Evolutionary conservation across 2,888 invertebrate genomes (phyloP).

Genomic region (Fragum fragum): DNA sequence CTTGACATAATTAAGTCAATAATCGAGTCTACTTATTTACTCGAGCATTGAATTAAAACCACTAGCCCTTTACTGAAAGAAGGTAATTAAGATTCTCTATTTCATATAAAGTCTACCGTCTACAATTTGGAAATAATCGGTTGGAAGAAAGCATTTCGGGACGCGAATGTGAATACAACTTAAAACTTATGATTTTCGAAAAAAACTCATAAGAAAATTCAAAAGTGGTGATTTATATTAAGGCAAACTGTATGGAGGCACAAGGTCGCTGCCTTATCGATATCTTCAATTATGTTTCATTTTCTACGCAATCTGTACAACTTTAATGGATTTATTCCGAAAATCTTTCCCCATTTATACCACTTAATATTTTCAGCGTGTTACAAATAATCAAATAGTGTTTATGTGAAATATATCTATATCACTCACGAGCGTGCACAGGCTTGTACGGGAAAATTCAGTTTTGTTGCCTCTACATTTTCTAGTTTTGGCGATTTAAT

Average conservation of each 20-base stretch:
- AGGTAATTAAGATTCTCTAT: no score
- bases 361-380: neutral
- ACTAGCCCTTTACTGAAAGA: constrained; percentile 11
- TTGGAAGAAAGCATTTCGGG: no score
- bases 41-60: constrained; percentile 21
- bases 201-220: no score
- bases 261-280: constrained; percentile 9
- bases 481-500: no score
- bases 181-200: no score
- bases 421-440: no score
- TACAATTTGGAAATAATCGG: no score
- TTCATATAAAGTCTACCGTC: no score
- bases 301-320: neutral
- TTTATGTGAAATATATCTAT: neutral
- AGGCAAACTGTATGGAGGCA: neutral
- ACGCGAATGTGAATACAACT: no score
- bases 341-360: neutral
- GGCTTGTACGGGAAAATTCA: no score
- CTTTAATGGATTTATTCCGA: constrained; percentile 1
- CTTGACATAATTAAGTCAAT: constrained; percentile 29
- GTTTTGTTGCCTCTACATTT: no score
- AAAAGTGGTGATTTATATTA: no score
- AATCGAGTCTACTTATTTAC: constrained; percentile 26
- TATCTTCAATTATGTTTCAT: constrained; percentile 28
- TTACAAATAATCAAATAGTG: neutral